These are phyloP conservation scores for Drymonia ruficornis DNA, from an alignment of 2,888 invertebrate genomes.

Conservation along the genomic window DNA sequence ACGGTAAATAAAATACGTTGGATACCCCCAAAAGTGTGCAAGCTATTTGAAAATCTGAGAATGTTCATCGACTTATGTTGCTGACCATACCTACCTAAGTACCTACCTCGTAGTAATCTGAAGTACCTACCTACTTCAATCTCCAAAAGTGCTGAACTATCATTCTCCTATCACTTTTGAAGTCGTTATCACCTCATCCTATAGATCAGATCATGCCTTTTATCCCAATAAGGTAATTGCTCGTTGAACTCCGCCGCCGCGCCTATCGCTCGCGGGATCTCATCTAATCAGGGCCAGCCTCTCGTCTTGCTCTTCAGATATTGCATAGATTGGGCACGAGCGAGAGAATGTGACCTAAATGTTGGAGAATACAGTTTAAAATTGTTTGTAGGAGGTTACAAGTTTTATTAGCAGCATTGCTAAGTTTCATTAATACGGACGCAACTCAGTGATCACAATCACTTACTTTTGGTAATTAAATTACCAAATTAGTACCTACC, in stretches of 20 bases:
- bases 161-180: slow-evolving; percentile 6
- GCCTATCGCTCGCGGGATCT: slow-evolving; percentile 34
- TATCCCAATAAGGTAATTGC: slow-evolving; percentile 39
- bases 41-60: no score
- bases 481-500: no score
- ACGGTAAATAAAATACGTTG: no score
- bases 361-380: neutral
- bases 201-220: slow-evolving; percentile 6
- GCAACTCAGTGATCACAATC: no score
- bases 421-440: no score
- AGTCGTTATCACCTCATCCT: slow-evolving; percentile 6
- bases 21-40: no score
- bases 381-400: no score
- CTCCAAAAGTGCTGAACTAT: slow-evolving; percentile 7
- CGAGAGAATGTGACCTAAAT: neutral
- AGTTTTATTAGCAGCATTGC: no score
- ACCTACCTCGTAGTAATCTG: no score
- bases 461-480: no score
- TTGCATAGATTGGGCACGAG: slow-evolving; percentile 39
- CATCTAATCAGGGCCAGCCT: slow-evolving; percentile 33
- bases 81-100: no score
- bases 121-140: neutral
- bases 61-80: no score
- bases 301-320: slow-evolving; percentile 38
- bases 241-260: slow-evolving; percentile 14